Conservation (phyloP, 1,140 invertebrate genomes). For the Macrobrachium nipponense region DNA sequence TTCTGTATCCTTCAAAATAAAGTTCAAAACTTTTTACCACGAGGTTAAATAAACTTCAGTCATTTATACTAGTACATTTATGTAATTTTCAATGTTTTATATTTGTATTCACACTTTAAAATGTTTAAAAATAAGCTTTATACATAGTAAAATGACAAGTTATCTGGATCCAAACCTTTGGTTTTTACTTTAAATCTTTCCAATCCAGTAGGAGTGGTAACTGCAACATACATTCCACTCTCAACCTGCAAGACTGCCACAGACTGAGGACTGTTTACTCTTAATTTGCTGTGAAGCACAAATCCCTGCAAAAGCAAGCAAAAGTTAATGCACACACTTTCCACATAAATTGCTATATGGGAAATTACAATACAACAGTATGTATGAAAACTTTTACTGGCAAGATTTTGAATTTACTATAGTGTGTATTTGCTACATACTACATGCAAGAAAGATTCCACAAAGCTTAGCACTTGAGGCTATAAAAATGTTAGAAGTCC, state of each 20-base stretch:
- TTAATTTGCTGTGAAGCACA: background rate
- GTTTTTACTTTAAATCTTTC: background rate
- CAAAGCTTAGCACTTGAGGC: background rate
- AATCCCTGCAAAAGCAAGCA: background rate
- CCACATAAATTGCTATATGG: no score
- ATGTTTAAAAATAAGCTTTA: no score
- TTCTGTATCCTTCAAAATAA: no score
- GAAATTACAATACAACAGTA: background rate
- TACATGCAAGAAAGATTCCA: background rate
- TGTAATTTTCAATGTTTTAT: no score
- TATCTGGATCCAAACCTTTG: conserved; percentile 16
- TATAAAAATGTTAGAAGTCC: background rate
- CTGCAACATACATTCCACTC: background rate
- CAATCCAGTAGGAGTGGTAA: background rate
- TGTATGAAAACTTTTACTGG: background rate
- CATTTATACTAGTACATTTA: no score
- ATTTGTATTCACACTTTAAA: no score
- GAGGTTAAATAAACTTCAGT: no score
- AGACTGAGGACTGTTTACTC: background rate
- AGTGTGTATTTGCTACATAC: no score
- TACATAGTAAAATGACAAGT: no score
- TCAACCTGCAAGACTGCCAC: background rate
- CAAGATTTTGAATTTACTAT: background rate
- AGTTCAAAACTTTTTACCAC: no score
- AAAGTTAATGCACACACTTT: background rate